These are phyloP conservation scores for Coregonus ussuriensis DNA, from an alignment of 2,797 vertebrate genomes.

Conservation along the genomic window DNA sequence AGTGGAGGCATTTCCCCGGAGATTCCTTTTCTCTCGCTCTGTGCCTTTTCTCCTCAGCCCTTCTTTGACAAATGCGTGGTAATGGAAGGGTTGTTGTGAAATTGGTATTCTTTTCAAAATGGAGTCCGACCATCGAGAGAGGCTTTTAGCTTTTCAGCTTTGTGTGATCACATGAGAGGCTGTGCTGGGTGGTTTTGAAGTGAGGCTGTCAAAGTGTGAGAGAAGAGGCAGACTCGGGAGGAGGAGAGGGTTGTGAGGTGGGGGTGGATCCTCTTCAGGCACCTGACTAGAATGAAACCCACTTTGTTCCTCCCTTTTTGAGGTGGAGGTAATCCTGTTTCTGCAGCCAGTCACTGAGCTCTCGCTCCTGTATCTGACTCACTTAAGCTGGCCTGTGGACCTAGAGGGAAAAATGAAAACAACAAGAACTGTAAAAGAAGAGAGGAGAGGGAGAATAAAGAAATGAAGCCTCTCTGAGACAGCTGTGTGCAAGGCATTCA, in stretches of 20 bases:
- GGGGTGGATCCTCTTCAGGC: conserved; percentile 50
- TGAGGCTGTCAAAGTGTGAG: conserved; percentile 66
- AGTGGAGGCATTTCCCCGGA: conserved; percentile 69
- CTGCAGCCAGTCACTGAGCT: conserved; percentile 65
- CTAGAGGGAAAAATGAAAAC: conserved; percentile 65
- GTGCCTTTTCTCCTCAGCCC: conserved; percentile 47
- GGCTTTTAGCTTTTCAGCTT: conserved; percentile 70
- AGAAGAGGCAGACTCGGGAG: conserved; percentile 50
- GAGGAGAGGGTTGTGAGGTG: conserved; percentile 22
- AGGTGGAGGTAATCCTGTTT: conserved; percentile 69
- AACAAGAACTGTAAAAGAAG: conserved; percentile 41
- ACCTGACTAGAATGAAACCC: conserved; percentile 67
- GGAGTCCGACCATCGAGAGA: conserved; percentile 54
- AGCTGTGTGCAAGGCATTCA: conserved; percentile 18
- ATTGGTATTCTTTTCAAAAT: conserved; percentile 73
- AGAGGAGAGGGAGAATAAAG: conserved; percentile 19
- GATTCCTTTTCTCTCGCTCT: conserved; percentile 39
- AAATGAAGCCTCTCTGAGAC: conserved; percentile 38
- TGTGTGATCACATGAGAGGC: conserved; percentile 65
- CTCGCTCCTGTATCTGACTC: conserved; percentile 58
- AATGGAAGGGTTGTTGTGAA: conserved; percentile 72
- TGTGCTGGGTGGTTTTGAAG: conserved; percentile 64
- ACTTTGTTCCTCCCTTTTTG: conserved; percentile 56
- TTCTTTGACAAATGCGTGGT: conserved; percentile 66
- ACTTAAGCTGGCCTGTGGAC: conserved; percentile 58